These are phyloP conservation scores for Trachurus trachurus DNA, from an alignment of 2,797 vertebrate species.

Conservation along the genomic window DNA sequence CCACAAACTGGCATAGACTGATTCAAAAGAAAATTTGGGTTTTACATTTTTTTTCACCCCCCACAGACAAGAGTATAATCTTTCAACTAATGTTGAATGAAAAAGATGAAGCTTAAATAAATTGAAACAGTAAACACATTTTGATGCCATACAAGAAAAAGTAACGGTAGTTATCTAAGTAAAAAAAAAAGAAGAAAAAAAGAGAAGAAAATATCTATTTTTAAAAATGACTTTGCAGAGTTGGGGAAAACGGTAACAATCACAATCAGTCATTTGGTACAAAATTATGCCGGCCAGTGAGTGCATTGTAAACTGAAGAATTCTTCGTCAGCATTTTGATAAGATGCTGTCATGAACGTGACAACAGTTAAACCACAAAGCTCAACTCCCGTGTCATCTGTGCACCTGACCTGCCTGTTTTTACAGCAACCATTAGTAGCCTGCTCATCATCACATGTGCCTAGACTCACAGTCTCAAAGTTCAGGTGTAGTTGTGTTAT, in stretches of 20 bases:
- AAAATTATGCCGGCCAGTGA: background rate
- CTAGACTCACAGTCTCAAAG: slow-evolving; percentile 10
- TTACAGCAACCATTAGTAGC: background rate
- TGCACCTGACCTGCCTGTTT: slow-evolving; percentile 12
- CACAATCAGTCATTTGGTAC: background rate
- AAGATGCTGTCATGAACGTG: background rate
- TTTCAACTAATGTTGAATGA: background rate
- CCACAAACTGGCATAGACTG: background rate
- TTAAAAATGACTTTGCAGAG: background rate
- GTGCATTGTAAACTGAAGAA: background rate
- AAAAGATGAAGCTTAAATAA: background rate
- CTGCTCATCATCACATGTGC: background rate
- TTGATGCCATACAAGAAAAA: background rate
- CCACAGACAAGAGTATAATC: background rate
- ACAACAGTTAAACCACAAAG: background rate
- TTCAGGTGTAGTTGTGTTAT: slow-evolving; percentile 9
- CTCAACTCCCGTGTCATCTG: background rate
- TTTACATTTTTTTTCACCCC: background rate
- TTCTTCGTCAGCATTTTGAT: background rate
- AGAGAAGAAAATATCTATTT: no score
- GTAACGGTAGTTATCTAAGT: background rate
- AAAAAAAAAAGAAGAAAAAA: background rate
- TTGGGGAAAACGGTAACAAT: no score
- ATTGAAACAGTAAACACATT: background rate
- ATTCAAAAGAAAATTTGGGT: background rate